Evolutionary conservation across 1,140 invertebrate genomes (phyloP).

Genomic region (Tetramorium parvispinum): DNA sequence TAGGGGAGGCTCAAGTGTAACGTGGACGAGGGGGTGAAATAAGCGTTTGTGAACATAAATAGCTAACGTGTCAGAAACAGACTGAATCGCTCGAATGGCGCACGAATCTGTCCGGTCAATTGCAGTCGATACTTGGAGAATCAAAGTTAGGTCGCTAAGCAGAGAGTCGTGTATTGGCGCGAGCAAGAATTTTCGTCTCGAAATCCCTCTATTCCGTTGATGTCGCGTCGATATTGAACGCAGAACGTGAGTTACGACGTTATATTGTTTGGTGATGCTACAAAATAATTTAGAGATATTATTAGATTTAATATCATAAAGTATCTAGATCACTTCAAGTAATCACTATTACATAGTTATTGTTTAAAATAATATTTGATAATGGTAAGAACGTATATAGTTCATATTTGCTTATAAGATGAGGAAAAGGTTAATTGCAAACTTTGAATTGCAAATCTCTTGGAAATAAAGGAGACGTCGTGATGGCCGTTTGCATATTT

Average conservation of each 20-base stretch:
- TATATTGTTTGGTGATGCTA: constrained; percentile 3
- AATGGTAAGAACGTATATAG: background rate
- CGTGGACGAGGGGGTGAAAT: background rate
- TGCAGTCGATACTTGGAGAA: constrained; percentile 61
- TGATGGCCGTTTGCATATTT: constrained; percentile 47
- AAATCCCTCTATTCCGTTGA: constrained; percentile 23
- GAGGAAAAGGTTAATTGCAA: constrained; percentile 24
- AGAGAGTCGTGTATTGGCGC: constrained; percentile 26
- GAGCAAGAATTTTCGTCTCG: constrained; percentile 17
- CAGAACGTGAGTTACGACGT: constrained; percentile 18
- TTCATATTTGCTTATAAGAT: background rate
- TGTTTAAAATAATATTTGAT: background rate
- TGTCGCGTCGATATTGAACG: constrained; percentile 27
- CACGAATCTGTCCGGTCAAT: constrained; percentile 50
- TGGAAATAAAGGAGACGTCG: constrained; percentile 26
- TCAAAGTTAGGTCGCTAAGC: constrained; percentile 38
- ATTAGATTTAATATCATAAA: background rate
- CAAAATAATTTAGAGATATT: background rate
- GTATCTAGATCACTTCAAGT: background rate
- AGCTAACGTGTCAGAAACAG: constrained; percentile 65
- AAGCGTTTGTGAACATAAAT: constrained; percentile 62
- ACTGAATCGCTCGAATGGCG: constrained; percentile 38
- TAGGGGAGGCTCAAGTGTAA: background rate
- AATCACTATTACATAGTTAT: background rate
- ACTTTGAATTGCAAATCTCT: constrained; percentile 39